A percentile compares a stretch with the other conserved stretches of the same genome.
Conservation (phyloP, 2,113 vertebrate species). For the Tachysurus fulvidraco region DNA sequence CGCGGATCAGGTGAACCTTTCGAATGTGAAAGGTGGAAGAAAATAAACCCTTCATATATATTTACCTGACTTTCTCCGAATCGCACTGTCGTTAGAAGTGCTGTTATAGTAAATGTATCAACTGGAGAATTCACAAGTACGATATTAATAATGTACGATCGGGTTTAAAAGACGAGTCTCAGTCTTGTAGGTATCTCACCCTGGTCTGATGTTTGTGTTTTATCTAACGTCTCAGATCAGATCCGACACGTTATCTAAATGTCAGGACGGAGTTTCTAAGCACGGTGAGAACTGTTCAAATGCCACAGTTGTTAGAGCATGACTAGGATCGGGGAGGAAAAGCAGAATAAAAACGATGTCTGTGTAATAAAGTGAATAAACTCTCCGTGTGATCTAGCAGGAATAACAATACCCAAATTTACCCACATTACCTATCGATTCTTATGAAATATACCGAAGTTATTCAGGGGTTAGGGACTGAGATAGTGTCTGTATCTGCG, state of each 20-base stretch:
- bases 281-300: background rate
- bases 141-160: background rate
- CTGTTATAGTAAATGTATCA: background rate
- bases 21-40: background rate
- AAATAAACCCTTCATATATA: background rate
- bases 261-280: background rate
- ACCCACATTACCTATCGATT: background rate
- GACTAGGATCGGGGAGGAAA: background rate
- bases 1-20: background rate
- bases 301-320: background rate
- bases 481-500: background rate
- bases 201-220: background rate
- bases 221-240: background rate
- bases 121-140: background rate
- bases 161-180: background rate
- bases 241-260: background rate
- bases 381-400: too few relatives aligned
- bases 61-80: background rate
- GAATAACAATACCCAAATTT: background rate
- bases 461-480: conserved; percentile 7
- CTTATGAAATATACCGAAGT: background rate
- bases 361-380: background rate
- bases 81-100: background rate
- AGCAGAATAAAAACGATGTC: background rate
- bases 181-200: background rate